Evolutionary conservation across 2,888 invertebrate species (phyloP), one percentile per base, ranked within the genome.

Genomic region (Sicus ferrugineus): DNA sequence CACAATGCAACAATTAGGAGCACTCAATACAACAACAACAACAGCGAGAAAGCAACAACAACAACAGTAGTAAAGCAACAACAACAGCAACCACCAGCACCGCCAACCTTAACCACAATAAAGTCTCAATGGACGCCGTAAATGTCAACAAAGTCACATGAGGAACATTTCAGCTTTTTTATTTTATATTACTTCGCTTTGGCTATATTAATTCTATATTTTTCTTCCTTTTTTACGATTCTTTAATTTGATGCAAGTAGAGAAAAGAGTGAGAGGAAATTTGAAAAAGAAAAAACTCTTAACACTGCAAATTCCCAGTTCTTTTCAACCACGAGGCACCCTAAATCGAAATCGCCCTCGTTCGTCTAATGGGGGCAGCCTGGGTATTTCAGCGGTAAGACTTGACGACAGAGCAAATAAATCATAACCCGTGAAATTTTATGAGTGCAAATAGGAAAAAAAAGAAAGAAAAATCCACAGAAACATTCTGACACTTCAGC

Each of bases 401-500:
- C 23, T 61, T 23, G 16, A 26, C 26, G 48, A 34, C 50, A 19
- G 14, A 23, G 54, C 54, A 54, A 66, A 66, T 54, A 66, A 66
- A 66, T 66, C 56, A 54, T 54, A 66, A 38, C 38, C 52, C 54
- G 54, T 66, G 42, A 67, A 67, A 59, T 59, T 67, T 67, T 48
- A 42, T 46, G 34, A 48, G 48, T 26, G 30, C 42, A 16, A 42
- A 56, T 19, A 42, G 23, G 19, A 28, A 23, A 54, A 21, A 28
- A 26, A 0, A 64, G 52, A 34, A 34, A 31, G 16, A 42, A 26
- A 42, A 61, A 56, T 14, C 19, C 19, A 19, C 69, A 52, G 50
- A 64, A 64, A 59, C 70, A 62, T 67, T 72, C 70, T 69, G 70
- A 62, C 72, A 72, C 72, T 72, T 69, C 64, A 69, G 70, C 72